Evolutionary conservation across 1,140 invertebrate genomes (phyloP), one percentile per base, ranked within the genome.

Genomic region (Acromyrmex charruanus): DNA sequence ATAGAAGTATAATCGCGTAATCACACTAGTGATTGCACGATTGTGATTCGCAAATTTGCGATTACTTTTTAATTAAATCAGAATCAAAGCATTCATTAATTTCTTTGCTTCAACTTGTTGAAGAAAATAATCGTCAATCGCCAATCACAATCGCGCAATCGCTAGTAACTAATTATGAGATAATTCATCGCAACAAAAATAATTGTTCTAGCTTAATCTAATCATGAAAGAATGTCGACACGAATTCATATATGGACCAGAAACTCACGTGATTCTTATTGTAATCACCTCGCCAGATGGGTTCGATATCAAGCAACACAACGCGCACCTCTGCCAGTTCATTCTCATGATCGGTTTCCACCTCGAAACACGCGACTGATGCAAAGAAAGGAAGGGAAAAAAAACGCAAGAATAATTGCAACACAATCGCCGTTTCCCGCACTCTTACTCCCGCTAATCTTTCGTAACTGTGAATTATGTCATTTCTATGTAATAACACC

Each of bases 391-490:
- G 44, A 72, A 81, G 28, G 25, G 21, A 35, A 35, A 61, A 25
- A 74, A 74, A 44, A 59, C 14, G 55, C 69, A 14, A 9, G 21
- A 74, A 84, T 21, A 84, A 51, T 51, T n/a, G 39, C 39, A 18
- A 1, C 3, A 12, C 55, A 25, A 75, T 44, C 49, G 7, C 12
- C 16, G 14, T 16, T 21, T n/a, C 21, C 10, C 31, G 39, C 55
- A 35, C 39, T 35, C 39, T 16, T 12, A 39, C 2, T 49, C n/a
- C 7, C 21, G 25, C 25, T 74, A 72, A 72, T 31, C 53, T 74
- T 75, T 84, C 39, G 69, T 25, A 84, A 84, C 44, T 7, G 69
- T 9, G 80, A 61, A 75, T 84, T 84, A 84, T 84, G 69, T 75
- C 80, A 84, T 63, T 14, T 49, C 10, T 12, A 10, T 44, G 69